These are phyloP conservation scores for Ichneumoninae sp. DNA, from an alignment of 2,888 invertebrate species.

Conservation along the genomic window DNA sequence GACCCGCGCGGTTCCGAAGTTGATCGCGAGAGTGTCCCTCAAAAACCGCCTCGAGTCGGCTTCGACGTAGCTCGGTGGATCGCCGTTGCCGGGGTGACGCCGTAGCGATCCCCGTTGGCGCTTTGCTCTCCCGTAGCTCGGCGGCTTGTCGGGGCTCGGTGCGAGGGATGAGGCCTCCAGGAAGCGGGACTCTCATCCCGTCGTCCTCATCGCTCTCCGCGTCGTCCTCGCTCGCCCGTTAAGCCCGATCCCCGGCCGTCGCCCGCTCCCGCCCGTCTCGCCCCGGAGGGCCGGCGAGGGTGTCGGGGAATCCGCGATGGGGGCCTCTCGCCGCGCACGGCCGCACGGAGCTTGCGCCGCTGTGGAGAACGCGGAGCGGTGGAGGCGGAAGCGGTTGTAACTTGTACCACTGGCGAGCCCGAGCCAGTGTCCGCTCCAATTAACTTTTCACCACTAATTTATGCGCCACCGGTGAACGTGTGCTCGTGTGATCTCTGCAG, in stretches of 20 bases:
- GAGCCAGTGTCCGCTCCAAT: constrained; percentile 83
- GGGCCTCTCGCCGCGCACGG: background rate
- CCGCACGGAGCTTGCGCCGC: background rate
- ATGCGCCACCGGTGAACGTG: constrained; percentile 73
- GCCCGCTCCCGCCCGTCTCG: constrained; percentile 7
- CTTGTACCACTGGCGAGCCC: constrained; percentile 81
- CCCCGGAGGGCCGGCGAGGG: background rate
- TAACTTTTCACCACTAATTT: constrained; percentile 84
- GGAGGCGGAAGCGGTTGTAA: constrained; percentile 73
- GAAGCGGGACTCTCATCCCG: constrained; percentile 47
- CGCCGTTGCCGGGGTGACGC: constrained; percentile 60
- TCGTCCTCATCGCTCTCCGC: constrained; percentile 23
- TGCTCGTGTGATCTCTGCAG: constrained; percentile 67
- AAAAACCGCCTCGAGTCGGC: constrained; percentile 17
- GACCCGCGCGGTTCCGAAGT: background rate
- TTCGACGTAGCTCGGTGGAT: background rate
- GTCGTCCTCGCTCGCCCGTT: constrained; percentile 35
- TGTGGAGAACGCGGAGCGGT: background rate
- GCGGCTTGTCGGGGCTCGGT: constrained; percentile 61
- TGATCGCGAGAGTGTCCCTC: constrained; percentile 32
- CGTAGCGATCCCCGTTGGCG: constrained; percentile 41
- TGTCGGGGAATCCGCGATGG: background rate
- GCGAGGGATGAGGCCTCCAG: constrained; percentile 65
- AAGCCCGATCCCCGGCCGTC: constrained; percentile 27
- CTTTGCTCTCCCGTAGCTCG: constrained; percentile 55